Evolutionary conservation across 2,113 vertebrate species (phyloP), one percentile per base, ranked within the genome.

Genomic region (Urocolius indicus): DNA sequence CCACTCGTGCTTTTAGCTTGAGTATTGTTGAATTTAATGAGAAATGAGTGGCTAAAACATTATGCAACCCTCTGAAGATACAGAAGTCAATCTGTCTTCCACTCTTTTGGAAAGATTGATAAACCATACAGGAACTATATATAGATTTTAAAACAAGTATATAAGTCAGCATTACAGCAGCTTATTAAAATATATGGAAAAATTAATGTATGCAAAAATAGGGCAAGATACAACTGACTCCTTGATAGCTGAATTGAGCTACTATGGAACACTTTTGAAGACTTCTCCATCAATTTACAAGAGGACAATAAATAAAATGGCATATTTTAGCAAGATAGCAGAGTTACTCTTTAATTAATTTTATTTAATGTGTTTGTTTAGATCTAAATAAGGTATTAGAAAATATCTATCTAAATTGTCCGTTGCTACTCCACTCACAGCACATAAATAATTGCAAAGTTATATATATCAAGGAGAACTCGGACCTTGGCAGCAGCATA

Each of bases 11-110:
- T 94, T 95, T 95, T 77, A 90, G 23, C 48, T 69, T 75, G 79
- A 86, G 63, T 80, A 55, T 93, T 68, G 88, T 65, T 88, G 72
- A 95, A 79, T 86, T 94, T 94, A 96, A 67, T 92, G 82, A 84
- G 54, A 95, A 16, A 83, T 74, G 67, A 83, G 79, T 74, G n/a
- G 68, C 75, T 94, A 84, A 95, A 96, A 71, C 48, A 36, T 83
- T 48, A 41, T 0, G 0, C 38, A 90, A 34, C 27, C n/a, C 65
- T 92, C 88, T 49, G 68, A 86, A 90, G 24, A 71, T 68, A 65
- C 8, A 86, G 18, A 16, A 59, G 48, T 85, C 65, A 66, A 16
- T 61, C 22, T 45, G 16, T 48, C 80, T 90, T 57, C 46, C 57
- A 26, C 67, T 62, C 58, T 72, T 10, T 67, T 95, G 55, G 34